Percentiles rank a stretch among this genome's conserved stretches.
phyloP scores from a whole-genome alignment of 23 tunicate genomes.

The Styela plicata region DNA sequence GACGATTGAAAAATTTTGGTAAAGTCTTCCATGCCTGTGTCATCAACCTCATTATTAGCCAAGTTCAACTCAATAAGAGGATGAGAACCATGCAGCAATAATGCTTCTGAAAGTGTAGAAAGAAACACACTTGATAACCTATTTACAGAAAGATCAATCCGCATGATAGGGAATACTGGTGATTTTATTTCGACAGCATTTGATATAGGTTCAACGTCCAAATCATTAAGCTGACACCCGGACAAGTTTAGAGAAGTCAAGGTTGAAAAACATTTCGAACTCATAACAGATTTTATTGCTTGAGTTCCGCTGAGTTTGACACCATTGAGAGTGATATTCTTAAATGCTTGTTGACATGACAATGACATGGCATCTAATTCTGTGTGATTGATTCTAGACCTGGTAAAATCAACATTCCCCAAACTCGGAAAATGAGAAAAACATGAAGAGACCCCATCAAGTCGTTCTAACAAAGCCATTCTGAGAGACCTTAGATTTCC shows the following conservation, averaged over 20 bases:
- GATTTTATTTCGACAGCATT: constrained; percentile 7
- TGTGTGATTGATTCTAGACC: background rate
- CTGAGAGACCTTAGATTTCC: background rate
- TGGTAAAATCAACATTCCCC: background rate
- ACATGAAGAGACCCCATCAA: background rate
- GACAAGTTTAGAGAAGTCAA: constrained; percentile 35
- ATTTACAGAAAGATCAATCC: constrained; percentile 57
- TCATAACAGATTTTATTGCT: constrained; percentile 10
- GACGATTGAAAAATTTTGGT: constrained; percentile 21
- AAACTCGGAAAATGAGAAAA: background rate
- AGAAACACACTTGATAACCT: constrained; percentile 31
- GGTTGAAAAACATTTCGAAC: background rate
- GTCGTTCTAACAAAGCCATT: background rate
- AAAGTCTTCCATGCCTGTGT: constrained; percentile 29
- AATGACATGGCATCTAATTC: background rate
- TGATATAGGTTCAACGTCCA: constrained; percentile 38
- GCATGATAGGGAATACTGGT: background rate
- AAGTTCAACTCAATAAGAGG: constrained; percentile 35
- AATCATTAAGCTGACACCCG: constrained; percentile 56
- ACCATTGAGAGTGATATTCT: constrained; percentile 34
- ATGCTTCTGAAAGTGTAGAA: background rate
- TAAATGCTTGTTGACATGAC: background rate
- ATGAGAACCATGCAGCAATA: constrained; percentile 15
- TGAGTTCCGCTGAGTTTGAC: constrained; percentile 45
- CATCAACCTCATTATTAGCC: constrained; percentile 48